phyloP scores from a whole-genome alignment of 2,888 invertebrate genomes.

The Pandemis cinnamomeana region DNA sequence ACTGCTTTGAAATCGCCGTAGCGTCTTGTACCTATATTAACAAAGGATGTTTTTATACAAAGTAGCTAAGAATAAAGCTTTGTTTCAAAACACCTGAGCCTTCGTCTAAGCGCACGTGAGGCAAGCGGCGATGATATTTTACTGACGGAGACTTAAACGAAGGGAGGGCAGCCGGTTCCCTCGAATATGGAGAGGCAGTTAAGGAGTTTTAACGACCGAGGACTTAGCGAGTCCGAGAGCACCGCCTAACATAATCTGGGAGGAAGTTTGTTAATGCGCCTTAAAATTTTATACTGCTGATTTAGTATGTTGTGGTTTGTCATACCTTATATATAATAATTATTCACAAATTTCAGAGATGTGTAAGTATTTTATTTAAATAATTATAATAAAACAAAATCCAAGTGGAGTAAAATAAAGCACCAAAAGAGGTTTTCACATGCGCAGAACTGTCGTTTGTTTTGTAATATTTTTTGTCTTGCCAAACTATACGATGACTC shows the following conservation, averaged over 20 bases:
- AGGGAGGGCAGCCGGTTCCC: slow-evolving; percentile 54
- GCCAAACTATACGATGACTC: neutral
- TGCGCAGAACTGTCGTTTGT: neutral
- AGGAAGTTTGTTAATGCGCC: slow-evolving; percentile 55
- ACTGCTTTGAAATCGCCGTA: neutral
- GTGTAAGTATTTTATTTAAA: neutral
- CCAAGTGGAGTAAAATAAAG: neutral
- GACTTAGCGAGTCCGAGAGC: slow-evolving; percentile 58
- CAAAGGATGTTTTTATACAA: neutral
- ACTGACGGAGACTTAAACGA: slow-evolving; percentile 59
- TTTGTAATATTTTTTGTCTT: neutral
- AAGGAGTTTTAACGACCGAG: slow-evolving; percentile 66
- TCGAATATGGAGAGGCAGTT: slow-evolving; percentile 64
- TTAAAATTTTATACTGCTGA: slow-evolving; percentile 50
- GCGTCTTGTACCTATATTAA: neutral
- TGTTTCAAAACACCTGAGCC: slow-evolving; percentile 41
- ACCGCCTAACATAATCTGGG: slow-evolving; percentile 53
- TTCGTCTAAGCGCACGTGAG: slow-evolving; percentile 49
- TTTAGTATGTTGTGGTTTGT: slow-evolving; percentile 37
- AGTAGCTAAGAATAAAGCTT: slow-evolving; percentile 21
- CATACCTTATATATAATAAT: slow-evolving; percentile 2
- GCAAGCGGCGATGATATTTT: slow-evolving; percentile 54
- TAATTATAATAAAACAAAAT: too few species aligned
- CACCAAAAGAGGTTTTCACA: neutral
- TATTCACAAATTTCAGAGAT: neutral